A percentile compares a stretch with the other conserved stretches of the same genome.
Evolutionary conservation across 2,113 vertebrate species (phyloP).

Genomic region (Clinocottus analis): DNA sequence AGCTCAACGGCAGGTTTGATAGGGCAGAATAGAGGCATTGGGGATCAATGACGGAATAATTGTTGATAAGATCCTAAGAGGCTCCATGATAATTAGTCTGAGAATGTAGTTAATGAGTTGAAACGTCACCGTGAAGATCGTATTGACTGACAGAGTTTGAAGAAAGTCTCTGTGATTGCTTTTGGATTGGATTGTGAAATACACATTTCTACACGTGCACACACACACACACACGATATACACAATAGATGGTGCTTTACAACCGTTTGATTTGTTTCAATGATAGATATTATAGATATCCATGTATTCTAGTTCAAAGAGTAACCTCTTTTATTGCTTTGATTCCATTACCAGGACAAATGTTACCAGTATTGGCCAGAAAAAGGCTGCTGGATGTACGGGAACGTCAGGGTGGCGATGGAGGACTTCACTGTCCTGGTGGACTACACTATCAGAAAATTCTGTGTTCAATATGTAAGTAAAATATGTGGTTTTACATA

Average conservation of each 20-base stretch:
- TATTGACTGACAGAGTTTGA: constrained; percentile 74
- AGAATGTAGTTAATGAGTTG: constrained; percentile 80
- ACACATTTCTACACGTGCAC: constrained; percentile 6
- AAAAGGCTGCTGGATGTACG: constrained; percentile 96
- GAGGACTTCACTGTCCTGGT: constrained; percentile 94
- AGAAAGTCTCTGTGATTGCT: constrained; percentile 56
- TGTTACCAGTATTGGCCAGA: constrained; percentile 97
- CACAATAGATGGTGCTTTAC: background rate
- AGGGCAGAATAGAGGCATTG: constrained; percentile 71
- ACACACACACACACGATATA: background rate
- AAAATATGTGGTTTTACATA: background rate
- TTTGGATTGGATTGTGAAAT: constrained; percentile 50
- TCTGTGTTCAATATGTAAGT: constrained; percentile 93
- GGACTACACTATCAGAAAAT: constrained; percentile 96
- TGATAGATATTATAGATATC: background rate
- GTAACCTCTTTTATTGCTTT: background rate
- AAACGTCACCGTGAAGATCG: constrained; percentile 64
- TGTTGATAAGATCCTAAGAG: constrained; percentile 81
- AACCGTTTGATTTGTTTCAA: background rate
- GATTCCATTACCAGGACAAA: constrained; percentile 86
- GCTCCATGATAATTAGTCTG: constrained; percentile 82
- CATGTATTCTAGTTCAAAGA: background rate
- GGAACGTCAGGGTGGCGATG: constrained; percentile 88
- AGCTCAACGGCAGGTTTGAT: constrained; percentile 76
- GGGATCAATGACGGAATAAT: constrained; percentile 83